Evolutionary conservation across 2,113 vertebrate genomes (phyloP), one percentile per base, ranked within the genome.

Genomic region (Microcebus ravelobensis): DNA sequence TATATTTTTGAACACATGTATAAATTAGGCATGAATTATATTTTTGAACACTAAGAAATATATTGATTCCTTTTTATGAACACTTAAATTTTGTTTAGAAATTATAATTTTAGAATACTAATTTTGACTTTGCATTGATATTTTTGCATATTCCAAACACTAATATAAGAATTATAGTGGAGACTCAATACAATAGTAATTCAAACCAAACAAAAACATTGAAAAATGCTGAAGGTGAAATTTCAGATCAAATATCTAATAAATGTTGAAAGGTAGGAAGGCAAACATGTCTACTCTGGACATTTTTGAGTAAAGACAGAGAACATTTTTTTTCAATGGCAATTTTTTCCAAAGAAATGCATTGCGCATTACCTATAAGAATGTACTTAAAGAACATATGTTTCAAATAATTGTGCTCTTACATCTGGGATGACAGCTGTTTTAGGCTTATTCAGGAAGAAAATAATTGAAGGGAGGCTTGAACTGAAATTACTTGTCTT

Each of bases 341-440:
- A 63, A n/a, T 76, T 92, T 73, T 68, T n/a, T 45, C 42, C 59
- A 18, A 84, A 85, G 31, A 77, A 90, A 55, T 42, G 8, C 80
- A 85, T 71, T 1, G 0, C 65, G 71, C 13, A 77, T 85, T 90
- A 71, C 63, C 63, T 88, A 5, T 36, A 79, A 31, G 61, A 84
- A 70, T 45, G 9, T n/a, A 71, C 17, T 89, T 79, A n/a, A 89
- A 77, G 36, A 79, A 42, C 70, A 71, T 77, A 45, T 90, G 45
- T 85, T 90, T 29, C 79, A 89, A 79, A 85, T 71, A 93, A 71
- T 36, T 90, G 65, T 76, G 31, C 31, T 73, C 18, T 90, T 85
- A 84, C 70, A 63, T 90, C 71, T 79, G 71, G 42, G 12, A 71
- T 52, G 70, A 13, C 80, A 80, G 77, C 34, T 93, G 52, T 85